These are phyloP conservation scores for Caenorhabditis uteleia DNA, from an alignment of 2,888 invertebrate species.

Conservation along the genomic window DNA sequence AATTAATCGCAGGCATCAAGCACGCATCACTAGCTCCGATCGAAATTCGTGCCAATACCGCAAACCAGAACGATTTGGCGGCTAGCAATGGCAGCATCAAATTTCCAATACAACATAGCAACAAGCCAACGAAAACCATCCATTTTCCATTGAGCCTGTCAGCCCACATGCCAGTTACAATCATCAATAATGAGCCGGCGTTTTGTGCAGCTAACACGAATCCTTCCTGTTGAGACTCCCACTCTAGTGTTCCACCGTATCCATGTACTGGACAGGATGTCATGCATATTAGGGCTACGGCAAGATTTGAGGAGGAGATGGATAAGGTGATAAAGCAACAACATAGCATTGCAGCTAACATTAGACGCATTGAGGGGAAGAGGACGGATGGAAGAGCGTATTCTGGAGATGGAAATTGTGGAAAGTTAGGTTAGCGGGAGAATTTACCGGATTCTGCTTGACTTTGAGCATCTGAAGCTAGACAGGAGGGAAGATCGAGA, in stretches of 20 bases:
- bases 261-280: slow-evolving; percentile 66
- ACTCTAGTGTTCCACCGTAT: slow-evolving; percentile 46
- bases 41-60: slow-evolving; percentile 57
- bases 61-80: slow-evolving; percentile 59
- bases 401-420: slow-evolving; percentile 15
- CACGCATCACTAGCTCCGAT: slow-evolving; percentile 67
- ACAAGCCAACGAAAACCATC: slow-evolving; percentile 60
- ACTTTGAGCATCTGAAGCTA: slow-evolving; percentile 11
- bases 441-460: slow-evolving; percentile 20
- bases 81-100: slow-evolving; percentile 56
- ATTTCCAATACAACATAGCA: slow-evolving; percentile 62
- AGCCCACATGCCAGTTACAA: slow-evolving; percentile 65
- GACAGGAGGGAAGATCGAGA: slow-evolving; percentile 21
- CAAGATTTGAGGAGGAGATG: slow-evolving; percentile 63
- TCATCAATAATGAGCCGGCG: slow-evolving; percentile 61
- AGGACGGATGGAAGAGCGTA: slow-evolving; percentile 49
- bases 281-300: slow-evolving; percentile 68
- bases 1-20: slow-evolving; percentile 63
- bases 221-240: slow-evolving; percentile 57
- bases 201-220: slow-evolving; percentile 67
- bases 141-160: slow-evolving; percentile 65
- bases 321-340: slow-evolving; percentile 66
- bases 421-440: too few relatives aligned
- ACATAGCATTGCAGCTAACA: slow-evolving; percentile 64
- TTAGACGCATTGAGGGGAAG: slow-evolving; percentile 66